phyloP scores from a whole-genome alignment of 2,888 invertebrate genomes.

The Dasysyrphus tricinctus region DNA sequence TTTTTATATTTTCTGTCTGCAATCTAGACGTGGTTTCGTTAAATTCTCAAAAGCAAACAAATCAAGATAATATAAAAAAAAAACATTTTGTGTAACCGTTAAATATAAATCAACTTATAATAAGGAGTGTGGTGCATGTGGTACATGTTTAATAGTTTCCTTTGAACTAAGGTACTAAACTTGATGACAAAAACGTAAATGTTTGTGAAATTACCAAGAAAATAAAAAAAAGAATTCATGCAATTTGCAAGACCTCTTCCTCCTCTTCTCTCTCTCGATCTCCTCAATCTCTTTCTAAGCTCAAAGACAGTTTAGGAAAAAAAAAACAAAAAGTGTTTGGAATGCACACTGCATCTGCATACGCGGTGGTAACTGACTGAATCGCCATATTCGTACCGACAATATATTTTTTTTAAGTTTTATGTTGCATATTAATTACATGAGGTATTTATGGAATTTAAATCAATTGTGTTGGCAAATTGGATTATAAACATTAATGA shows the following conservation, averaged over 20 bases:
- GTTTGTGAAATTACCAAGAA: constrained; percentile 2
- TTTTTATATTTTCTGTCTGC: neutral
- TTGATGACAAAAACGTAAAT: neutral
- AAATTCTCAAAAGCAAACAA: neutral
- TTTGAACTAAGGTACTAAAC: neutral
- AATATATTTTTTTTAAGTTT: neutral
- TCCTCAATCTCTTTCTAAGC: neutral
- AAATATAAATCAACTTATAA: neutral
- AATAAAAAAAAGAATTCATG: neutral
- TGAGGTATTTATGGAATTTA: neutral
- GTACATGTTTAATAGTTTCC: neutral
- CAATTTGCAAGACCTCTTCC: neutral
- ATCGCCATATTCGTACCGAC: neutral
- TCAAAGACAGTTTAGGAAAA: neutral
- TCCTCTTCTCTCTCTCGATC: neutral
- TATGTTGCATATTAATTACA: neutral
- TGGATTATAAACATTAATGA: neutral
- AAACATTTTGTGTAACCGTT: neutral
- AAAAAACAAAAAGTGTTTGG: neutral
- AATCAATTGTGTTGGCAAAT: neutral
- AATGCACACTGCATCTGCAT: constrained; percentile 6
- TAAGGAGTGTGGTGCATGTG: constrained; percentile 3
- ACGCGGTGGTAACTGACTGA: constrained; percentile 9
- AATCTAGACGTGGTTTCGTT: constrained; percentile 11
- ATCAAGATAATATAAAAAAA: neutral